These are phyloP conservation scores for Lateolabrax maculatus DNA, from an alignment of 2,797 vertebrate species.

Conservation along the genomic window DNA sequence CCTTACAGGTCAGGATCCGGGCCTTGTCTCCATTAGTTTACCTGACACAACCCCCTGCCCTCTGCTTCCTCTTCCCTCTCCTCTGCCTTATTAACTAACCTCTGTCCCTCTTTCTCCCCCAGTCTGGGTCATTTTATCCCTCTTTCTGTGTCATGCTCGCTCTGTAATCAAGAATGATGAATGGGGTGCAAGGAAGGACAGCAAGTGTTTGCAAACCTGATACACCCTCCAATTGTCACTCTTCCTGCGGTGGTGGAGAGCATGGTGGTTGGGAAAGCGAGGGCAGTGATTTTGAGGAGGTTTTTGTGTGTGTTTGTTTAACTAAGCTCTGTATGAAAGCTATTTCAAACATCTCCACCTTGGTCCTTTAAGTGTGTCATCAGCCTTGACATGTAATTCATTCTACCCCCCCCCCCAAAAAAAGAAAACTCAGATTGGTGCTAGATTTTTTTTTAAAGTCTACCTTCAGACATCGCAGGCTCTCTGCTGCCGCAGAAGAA, in stretches of 20 bases:
- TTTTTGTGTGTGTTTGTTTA: constrained; percentile 67
- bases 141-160: constrained; percentile 57
- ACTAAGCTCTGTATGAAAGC: constrained; percentile 68
- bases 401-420: neutral
- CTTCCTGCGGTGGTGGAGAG: constrained; percentile 33
- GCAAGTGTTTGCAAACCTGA: constrained; percentile 73
- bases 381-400: constrained; percentile 54
- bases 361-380: constrained; percentile 55
- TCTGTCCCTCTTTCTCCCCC: constrained; percentile 40
- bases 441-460: constrained; percentile 7
- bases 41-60: constrained; percentile 75
- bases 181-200: constrained; percentile 73
- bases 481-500: constrained; percentile 33
- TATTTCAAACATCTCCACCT: constrained; percentile 69
- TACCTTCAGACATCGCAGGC: constrained; percentile 21
- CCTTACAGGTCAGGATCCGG: constrained; percentile 70
- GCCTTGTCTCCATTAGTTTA: constrained; percentile 82
- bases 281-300: constrained; percentile 34
- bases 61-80: constrained; percentile 54
- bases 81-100: constrained; percentile 69
- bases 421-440: neutral
- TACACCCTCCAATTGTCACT: constrained; percentile 58
- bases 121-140: constrained; percentile 59
- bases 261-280: constrained; percentile 18
- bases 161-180: constrained; percentile 82